Evolutionary conservation across 2,113 vertebrate species (phyloP), one percentile per base, ranked within the genome.

Genomic region (Chroicocephalus ridibundus): DNA sequence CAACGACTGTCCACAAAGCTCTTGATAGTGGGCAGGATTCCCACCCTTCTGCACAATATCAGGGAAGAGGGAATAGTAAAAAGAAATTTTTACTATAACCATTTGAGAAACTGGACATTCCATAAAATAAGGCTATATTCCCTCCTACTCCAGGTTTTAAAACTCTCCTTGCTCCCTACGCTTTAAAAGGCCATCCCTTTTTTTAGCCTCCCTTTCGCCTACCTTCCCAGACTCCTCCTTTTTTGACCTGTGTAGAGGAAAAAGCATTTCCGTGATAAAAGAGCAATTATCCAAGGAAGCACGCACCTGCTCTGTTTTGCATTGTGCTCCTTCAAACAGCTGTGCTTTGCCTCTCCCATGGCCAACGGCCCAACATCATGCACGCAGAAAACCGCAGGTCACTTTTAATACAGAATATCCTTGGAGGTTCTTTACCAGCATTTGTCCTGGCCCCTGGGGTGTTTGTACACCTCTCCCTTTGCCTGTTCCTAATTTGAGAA

Each of bases 171-270:
- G 27, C 42, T 82, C 46, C 29, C 65, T 78, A 20, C 1, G 2
- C 11, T 85, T 91, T 69, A 54, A 88, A 75, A 87, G 14, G 3
- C 13, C 65, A 54, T 15, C 9, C 19, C 15, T 31, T 86, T 57
- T 69, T 58, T 44, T 57, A 27, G 52, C 9, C 0, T 5, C 12
- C 42, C 36, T 52, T 83, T 42, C 0, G 0, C 34, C 60, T 32
- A 14, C 19, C 25, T 91, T 82, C 34, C 36, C 55, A 83, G 36
- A 65, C 16, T 57, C 18, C 18, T 68, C 38, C 19, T 51, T 81
- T 93, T 82, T 54, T 26, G 55, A 80, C 15, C 38, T 17, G 10
- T 31, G 13, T 40, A 66, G 25, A 55, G 38, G 24, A 91, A 70
- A 81, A 87, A 68, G 20, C 6, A 40, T 68, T 78, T 58, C 27